Conservation (phyloP, 1,140 invertebrate genomes). For the Neocloeon triangulifer region DNA sequence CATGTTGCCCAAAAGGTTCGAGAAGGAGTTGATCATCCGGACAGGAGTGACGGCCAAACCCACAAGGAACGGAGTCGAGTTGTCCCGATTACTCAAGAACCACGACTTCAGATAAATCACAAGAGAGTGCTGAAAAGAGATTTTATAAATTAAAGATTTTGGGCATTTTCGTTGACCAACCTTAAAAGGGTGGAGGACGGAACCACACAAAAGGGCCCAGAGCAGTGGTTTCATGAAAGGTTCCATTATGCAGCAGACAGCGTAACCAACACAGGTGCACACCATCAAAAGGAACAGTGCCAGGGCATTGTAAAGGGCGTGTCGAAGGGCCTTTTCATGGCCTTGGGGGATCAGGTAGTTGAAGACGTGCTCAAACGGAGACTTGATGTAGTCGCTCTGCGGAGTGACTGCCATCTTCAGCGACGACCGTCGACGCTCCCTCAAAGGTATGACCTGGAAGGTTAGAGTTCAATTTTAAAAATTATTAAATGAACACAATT, state of each 20-base stretch:
- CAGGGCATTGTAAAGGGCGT: conserved; percentile 66
- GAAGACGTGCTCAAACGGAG: conserved; percentile 11
- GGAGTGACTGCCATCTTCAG: no score
- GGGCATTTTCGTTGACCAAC: no score
- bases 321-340: conserved; percentile 64
- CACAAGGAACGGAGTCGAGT: conserved; percentile 33
- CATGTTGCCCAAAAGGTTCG: conserved; percentile 42
- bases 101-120: conserved; percentile 43
- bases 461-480: no score
- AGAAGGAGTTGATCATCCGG: conserved; percentile 38
- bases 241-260: conserved; percentile 63
- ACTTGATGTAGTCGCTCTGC: conserved; percentile 1
- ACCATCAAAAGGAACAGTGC: conserved; percentile 43
- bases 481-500: no score
- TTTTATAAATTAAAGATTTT: no score
- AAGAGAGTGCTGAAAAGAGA: conserved; percentile 38
- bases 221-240: conserved; percentile 80
- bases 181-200: conserved; percentile 75
- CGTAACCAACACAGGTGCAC: conserved; percentile 35
- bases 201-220: conserved; percentile 83
- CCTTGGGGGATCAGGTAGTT: conserved; percentile 20
- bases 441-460: no score
- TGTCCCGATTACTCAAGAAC: conserved; percentile 35
- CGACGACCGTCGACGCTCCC: no score
- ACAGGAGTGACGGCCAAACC: conserved; percentile 52